These are phyloP conservation scores for Triplophysa yarkandensis DNA, from an alignment of 2,797 vertebrate genomes.

Conservation along the genomic window DNA sequence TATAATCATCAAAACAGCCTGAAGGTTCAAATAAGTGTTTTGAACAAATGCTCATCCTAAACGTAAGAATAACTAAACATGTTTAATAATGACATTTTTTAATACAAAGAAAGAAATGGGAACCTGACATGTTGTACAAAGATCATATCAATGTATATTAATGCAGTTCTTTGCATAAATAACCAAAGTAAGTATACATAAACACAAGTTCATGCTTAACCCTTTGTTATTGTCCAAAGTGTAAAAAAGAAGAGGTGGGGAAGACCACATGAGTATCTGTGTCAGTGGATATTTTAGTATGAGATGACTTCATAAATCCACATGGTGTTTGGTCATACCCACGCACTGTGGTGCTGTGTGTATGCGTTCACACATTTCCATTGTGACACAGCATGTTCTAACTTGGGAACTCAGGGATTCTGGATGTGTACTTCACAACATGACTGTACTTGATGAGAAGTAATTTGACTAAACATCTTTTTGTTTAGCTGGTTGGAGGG, in stretches of 20 bases:
- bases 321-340: conserved; percentile 42
- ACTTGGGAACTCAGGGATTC: conserved; percentile 9
- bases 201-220: background rate
- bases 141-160: no score
- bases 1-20: background rate
- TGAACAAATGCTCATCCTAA: background rate
- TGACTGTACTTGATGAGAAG: background rate
- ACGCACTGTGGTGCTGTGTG: conserved; percentile 10
- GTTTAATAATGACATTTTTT: no score
- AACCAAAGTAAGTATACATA: background rate
- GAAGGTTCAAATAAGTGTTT: background rate
- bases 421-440: conserved; percentile 1
- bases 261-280: conserved; percentile 33
- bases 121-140: no score
- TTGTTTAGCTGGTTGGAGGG: background rate
- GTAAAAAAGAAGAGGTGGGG: background rate
- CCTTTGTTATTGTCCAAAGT: conserved; percentile 8
- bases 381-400: conserved; percentile 43
- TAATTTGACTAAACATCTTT: conserved; percentile 6
- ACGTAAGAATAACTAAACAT: background rate
- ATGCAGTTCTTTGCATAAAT: no score
- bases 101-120: no score
- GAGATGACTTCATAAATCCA: conserved; percentile 46
- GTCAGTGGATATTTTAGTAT: conserved; percentile 49
- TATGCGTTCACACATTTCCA: conserved; percentile 25